phyloP scores from a whole-genome alignment of 2,113 vertebrate genomes.

The Muscicapa adusta region DNA sequence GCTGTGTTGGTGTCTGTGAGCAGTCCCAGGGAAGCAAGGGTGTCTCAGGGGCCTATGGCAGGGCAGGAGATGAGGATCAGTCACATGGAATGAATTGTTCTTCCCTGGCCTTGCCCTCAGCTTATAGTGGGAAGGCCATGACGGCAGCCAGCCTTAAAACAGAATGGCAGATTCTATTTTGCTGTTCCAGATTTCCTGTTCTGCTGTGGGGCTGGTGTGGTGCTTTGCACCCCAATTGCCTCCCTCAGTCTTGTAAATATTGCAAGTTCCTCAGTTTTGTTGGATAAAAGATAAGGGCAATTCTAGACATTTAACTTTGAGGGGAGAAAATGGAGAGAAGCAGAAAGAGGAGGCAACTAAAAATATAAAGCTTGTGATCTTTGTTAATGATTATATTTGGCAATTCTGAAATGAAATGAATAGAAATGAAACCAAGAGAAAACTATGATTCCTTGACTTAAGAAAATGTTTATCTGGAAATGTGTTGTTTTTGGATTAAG shows the following conservation, averaged over 20 bases:
- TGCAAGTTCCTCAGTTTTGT: background rate
- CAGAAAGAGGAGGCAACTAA: background rate
- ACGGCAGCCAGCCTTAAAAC: background rate
- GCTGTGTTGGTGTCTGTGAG: background rate
- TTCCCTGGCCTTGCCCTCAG: background rate
- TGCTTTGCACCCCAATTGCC: background rate
- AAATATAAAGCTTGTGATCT: conserved; percentile 31
- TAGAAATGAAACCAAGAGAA: background rate
- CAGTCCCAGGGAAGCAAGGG: background rate
- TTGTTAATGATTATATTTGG: background rate
- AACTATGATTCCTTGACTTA: background rate
- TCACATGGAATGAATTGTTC: accelerated
- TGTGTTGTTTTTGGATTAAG: background rate
- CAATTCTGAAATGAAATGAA: background rate
- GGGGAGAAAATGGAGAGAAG: background rate
- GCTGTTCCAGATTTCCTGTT: background rate
- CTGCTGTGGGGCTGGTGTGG: background rate
- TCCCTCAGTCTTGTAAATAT: background rate
- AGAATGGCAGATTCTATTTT: background rate
- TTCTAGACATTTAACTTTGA: background rate
- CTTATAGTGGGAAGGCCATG: accelerated
- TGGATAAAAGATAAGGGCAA: background rate
- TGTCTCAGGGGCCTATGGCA: background rate
- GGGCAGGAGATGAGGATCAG: background rate
- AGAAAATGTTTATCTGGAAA: background rate